These are phyloP conservation scores for Apis florea DNA, from an alignment of 1,140 invertebrate genomes.

Conservation along the genomic window DNA sequence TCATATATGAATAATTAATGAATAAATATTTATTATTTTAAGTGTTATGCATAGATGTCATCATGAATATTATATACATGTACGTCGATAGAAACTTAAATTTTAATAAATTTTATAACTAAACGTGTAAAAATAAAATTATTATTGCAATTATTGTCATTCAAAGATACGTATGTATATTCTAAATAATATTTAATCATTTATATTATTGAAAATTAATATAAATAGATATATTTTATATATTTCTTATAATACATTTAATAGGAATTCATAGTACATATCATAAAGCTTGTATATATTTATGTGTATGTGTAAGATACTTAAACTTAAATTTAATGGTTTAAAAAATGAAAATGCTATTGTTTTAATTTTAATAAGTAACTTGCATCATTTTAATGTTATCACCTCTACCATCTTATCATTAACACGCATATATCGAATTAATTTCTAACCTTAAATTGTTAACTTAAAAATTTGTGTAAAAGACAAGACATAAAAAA, in stretches of 20 bases:
- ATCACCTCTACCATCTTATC: slow-evolving; percentile 4
- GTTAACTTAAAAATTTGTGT: neutral
- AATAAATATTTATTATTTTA: neutral
- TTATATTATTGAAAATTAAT: neutral
- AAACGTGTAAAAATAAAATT: neutral
- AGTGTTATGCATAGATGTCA: too few relatives aligned
- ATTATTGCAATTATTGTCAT: neutral
- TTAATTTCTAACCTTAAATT: slow-evolving; percentile 36
- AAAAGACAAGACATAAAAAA: neutral
- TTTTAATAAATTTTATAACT: neutral
- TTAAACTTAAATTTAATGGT: neutral
- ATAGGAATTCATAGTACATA: neutral
- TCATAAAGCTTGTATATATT: neutral
- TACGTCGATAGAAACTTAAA: neutral
- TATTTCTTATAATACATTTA: neutral
- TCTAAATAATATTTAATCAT: neutral
- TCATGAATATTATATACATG: neutral
- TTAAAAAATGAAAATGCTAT: neutral
- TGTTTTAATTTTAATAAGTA: neutral
- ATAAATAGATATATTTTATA: neutral
- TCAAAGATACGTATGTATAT: neutral
- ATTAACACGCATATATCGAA: neutral
- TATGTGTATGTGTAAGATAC: too few relatives aligned
- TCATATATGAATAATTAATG: neutral
- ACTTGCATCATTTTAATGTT: neutral